A percentile compares a stretch with the other conserved stretches of the same genome.
These are phyloP conservation scores for Hydropotes inermis DNA, from an alignment of 2,113 vertebrate genomes.

Conservation along the genomic window DNA sequence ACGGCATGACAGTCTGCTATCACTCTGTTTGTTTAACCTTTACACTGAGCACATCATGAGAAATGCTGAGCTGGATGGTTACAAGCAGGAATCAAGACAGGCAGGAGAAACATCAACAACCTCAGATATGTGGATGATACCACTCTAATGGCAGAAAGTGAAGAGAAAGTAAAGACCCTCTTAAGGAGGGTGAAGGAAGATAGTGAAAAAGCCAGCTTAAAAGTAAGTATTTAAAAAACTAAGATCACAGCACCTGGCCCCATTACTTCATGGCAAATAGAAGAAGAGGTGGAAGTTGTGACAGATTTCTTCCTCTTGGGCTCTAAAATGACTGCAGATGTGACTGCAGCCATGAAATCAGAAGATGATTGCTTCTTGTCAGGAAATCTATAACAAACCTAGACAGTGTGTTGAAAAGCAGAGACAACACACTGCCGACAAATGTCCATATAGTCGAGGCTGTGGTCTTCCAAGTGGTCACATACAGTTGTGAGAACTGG, in stretches of 20 bases:
- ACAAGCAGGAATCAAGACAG: background rate
- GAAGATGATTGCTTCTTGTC: background rate
- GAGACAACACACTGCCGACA: background rate
- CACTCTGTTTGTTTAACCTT: background rate
- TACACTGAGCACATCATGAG: background rate
- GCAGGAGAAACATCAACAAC: background rate
- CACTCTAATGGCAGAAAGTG: background rate
- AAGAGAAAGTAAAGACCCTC: background rate
- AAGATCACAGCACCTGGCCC: background rate
- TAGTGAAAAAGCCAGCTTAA: background rate
- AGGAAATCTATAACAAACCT: background rate
- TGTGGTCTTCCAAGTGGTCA: background rate
- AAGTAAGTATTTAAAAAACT: background rate
- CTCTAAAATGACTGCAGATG: background rate
- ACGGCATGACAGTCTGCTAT: background rate
- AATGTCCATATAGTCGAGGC: background rate
- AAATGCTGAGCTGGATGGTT: background rate
- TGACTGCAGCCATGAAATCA: background rate
- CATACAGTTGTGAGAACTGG: background rate
- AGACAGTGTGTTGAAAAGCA: background rate
- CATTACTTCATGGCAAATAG: background rate
- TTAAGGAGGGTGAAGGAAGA: background rate
- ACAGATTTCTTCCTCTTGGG: background rate
- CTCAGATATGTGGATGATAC: background rate
- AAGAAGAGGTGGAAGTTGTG: background rate